Evolutionary conservation across 2,888 invertebrate species (phyloP).

Genomic region (Eristalis arbustorum): DNA sequence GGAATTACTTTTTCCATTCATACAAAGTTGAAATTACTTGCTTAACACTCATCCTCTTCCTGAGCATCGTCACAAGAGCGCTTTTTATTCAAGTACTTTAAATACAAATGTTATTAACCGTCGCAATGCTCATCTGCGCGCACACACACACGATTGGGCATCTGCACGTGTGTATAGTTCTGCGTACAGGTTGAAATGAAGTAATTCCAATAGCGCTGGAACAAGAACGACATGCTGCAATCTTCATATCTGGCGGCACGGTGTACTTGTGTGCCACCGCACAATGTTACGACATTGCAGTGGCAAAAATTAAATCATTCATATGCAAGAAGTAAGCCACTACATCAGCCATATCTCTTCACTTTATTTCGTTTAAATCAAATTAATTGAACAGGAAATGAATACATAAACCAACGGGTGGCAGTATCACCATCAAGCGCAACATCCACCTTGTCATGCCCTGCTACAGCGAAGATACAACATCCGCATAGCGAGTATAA

Average conservation of each 20-base stretch:
- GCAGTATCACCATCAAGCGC: background rate
- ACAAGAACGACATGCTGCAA: background rate
- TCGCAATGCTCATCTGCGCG: background rate
- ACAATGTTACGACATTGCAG: background rate
- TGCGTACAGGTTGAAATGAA: background rate
- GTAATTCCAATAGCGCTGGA: background rate
- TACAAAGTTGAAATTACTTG: background rate
- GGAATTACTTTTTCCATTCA: background rate
- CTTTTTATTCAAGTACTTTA: background rate
- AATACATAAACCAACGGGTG: slow-evolving; percentile 41
- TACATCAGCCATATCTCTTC: slow-evolving; percentile 33
- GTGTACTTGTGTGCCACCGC: background rate
- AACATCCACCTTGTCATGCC: background rate
- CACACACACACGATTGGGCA: background rate
- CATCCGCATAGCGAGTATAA: slow-evolving; percentile 28
- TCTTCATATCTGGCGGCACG: background rate
- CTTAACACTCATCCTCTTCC: background rate
- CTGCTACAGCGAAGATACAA: slow-evolving; percentile 21
- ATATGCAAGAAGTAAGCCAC: slow-evolving; percentile 46
- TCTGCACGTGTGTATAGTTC: background rate
- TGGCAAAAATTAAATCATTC: slow-evolving; percentile 55
- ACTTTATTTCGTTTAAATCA: slow-evolving; percentile 71
- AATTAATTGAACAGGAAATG: slow-evolving; percentile 72
- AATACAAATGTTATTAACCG: background rate
- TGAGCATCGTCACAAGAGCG: background rate